Conservation (phyloP, 2,888 invertebrate species). For the Cantharis rufa region DNA sequence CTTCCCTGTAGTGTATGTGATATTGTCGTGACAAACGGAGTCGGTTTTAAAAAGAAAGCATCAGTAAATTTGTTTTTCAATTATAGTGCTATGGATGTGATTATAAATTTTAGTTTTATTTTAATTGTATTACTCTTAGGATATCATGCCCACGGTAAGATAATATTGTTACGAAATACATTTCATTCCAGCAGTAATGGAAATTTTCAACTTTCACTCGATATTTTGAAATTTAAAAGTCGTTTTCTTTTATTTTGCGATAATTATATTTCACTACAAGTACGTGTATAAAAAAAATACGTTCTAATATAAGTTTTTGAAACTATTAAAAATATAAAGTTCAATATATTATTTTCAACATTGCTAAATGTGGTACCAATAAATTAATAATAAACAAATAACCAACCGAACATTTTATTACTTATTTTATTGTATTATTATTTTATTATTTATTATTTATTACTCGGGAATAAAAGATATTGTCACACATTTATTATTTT, state of each 20-base stretch:
- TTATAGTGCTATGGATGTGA: constrained; percentile 9
- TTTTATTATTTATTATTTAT: too few species aligned
- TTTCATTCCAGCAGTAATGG: too few species aligned
- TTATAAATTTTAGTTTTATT: neutral
- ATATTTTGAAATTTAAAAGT: neutral
- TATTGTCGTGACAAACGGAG: constrained; percentile 4
- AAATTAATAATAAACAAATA: neutral
- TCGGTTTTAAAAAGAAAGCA: neutral
- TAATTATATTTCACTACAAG: neutral
- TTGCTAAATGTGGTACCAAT: neutral
- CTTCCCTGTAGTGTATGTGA: constrained; percentile 2
- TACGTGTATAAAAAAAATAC: neutral
- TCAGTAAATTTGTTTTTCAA: neutral
- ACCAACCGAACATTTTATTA: too few species aligned
- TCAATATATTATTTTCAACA: too few species aligned
- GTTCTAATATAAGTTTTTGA: neutral
- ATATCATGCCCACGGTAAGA: constrained; percentile 3
- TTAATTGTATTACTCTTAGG: constrained; percentile 2
- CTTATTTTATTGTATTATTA: too few species aligned
- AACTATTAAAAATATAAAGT: too few species aligned
- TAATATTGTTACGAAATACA: neutral
- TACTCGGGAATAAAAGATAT: too few species aligned
- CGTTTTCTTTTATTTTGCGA: neutral
- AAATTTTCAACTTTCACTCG: neutral
- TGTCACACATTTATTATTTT: too few species aligned